Base-by-base conservation (phyloP, 1,140 invertebrate genomes). In the Littorina saxatilis region DNA sequence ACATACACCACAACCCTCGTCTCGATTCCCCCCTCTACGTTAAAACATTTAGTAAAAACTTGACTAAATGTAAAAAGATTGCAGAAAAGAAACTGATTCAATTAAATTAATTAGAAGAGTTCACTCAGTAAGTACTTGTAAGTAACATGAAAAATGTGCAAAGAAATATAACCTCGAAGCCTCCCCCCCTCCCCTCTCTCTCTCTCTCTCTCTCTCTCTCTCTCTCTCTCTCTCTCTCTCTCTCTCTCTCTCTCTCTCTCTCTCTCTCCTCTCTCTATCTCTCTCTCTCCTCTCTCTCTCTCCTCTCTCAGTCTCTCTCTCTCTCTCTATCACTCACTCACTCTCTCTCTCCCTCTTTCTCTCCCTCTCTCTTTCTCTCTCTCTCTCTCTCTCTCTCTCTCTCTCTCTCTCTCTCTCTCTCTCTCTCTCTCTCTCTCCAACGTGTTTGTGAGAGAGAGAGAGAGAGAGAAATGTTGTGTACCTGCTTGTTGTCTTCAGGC, bases 281-380 rank as follows among this genome's bases (percentile, higher is more conserved):
- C 27, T 66, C 27, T 66, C 61, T 66, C 27, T 66, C 61, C 61
- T 66, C 61, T 7, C 61, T 66, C 61, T 7, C 61, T 66, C 61
- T n/a, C 3, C 61, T 66, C 61, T 7, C 61, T 66, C 61, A n/a
- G n/a, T n/a, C n/a, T 66, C 61, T 7, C 27, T 66, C 27, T 66
- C 27, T 66, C 61, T 66, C 27, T 66, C 61, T 66, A 9, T 66
- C 61, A 32, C 5, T 66, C 61, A 32, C 5, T 66, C 61, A 13
- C 61, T 66, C 61, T 7, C 61, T 66, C 61, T 7, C 61, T 66
- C 61, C 3, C 61, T 66, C 61, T 7, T 32, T 66, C 61, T 35
- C 61, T 66, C 4, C 20, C 35, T 39, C 66, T 68, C 66, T 68
- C 13, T 68, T 23, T 68, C 35, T 68, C 66, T 68, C 9, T 58